Percentiles rank a stretch among this genome's conserved stretches.
Evolutionary conservation across 2,888 invertebrate species (phyloP).

Genomic region (Odontomyia ornata): DNA sequence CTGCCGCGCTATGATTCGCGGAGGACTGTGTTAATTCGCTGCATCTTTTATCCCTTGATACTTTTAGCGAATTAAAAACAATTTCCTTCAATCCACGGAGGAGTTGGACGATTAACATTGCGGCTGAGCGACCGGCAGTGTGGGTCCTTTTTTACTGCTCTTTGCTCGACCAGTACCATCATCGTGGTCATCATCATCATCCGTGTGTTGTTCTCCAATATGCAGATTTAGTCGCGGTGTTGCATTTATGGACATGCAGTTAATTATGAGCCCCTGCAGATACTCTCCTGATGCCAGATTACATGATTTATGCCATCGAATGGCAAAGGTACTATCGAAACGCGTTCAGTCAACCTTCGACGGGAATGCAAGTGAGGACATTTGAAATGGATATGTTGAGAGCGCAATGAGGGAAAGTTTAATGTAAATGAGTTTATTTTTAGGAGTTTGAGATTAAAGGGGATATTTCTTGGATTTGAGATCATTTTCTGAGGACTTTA

Average conservation of each 20-base stretch:
- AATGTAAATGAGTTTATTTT: no score
- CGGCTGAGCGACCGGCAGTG: not conserved
- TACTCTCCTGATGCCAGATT: constrained; percentile 64
- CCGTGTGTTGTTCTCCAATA: constrained; percentile 21
- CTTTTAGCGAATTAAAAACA: constrained; percentile 31
- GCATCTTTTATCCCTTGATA: constrained; percentile 24
- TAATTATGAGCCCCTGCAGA: constrained; percentile 65
- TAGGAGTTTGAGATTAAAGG: no score
- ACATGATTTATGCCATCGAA: constrained; percentile 62
- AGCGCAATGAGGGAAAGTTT: not conserved
- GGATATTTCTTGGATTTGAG: no score
- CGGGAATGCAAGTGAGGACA: not conserved
- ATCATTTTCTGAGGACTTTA: no score
- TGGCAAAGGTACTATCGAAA: constrained; percentile 36
- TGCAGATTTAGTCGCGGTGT: constrained; percentile 42
- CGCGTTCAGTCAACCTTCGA: not conserved
- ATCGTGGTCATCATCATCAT: constrained; percentile 8
- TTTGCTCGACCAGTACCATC: constrained; percentile 26
- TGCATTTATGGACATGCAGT: constrained; percentile 56
- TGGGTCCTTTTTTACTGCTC: not conserved
- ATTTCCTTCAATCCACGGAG: constrained; percentile 20
- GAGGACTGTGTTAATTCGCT: constrained; percentile 28
- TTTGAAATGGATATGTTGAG: not conserved
- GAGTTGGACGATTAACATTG: not conserved
- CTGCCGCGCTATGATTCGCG: constrained; percentile 27